Conservation (phyloP, 2,113 vertebrate species). For the Neomonachus schauinslandi region DNA sequence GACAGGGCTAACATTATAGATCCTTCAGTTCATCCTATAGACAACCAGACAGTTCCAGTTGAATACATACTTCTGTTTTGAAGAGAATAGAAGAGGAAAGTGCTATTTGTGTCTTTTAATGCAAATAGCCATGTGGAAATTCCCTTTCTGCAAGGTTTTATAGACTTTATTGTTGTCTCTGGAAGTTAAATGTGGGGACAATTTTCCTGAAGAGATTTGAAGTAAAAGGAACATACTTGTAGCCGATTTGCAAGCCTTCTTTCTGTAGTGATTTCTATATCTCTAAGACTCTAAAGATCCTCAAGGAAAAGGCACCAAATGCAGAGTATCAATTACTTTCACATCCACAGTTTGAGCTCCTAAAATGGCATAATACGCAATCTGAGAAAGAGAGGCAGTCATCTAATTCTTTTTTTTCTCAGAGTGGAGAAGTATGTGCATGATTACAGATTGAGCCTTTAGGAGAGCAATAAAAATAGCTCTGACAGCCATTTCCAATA, state of each 20-base stretch:
- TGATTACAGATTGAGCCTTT: not conserved
- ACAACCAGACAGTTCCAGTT: not conserved
- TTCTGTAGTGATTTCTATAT: not conserved
- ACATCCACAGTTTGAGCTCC: not conserved
- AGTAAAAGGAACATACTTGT: not conserved
- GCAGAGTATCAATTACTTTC: not conserved
- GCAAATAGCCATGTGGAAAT: not conserved
- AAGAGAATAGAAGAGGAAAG: not conserved
- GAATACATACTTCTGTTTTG: not conserved
- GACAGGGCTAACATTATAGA: not conserved
- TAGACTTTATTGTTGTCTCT: not conserved
- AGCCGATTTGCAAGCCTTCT: not conserved
- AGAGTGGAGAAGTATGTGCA: not conserved
- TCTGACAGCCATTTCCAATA: conserved; percentile 17
- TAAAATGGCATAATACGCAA: not conserved
- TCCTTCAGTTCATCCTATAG: not conserved
- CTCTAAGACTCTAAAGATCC: not conserved
- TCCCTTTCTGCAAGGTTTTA: not conserved
- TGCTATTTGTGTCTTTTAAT: not conserved
- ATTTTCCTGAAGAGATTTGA: conserved; percentile 17
- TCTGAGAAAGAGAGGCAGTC: conserved; percentile 37
- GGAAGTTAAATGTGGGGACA: not conserved
- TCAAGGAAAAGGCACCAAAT: not conserved
- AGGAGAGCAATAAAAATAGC: rapidly evolving
- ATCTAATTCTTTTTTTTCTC: conserved; percentile 2